Conservation (phyloP, 2,113 vertebrate species). For the Papio anubis region DNA sequence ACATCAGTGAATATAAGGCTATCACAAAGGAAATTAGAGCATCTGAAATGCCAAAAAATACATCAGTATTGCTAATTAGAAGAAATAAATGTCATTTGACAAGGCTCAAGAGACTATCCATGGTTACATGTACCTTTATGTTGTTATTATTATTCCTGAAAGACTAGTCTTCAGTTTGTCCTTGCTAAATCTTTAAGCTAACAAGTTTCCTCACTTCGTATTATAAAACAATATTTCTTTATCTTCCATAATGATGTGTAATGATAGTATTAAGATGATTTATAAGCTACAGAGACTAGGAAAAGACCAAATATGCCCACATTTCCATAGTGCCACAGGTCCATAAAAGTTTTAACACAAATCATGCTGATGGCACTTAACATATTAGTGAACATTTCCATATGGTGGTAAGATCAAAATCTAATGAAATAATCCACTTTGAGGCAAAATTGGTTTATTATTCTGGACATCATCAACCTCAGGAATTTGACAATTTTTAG, state of each 20-base stretch:
- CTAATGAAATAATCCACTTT: slow-evolving; percentile 22
- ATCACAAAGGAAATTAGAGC: background rate
- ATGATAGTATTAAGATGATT: slow-evolving; percentile 41
- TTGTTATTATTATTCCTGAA: background rate
- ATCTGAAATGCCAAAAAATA: slow-evolving; percentile 24
- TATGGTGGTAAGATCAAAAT: slow-evolving; percentile 32
- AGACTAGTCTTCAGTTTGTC: slow-evolving; percentile 22
- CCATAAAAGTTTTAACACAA: slow-evolving; percentile 15
- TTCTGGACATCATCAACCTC: background rate
- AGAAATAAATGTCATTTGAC: background rate
- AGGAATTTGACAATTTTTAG: slow-evolving; percentile 1
- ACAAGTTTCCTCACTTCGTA: background rate
- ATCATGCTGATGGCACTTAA: slow-evolving; percentile 10
- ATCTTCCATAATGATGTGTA: background rate
- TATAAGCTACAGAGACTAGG: slow-evolving; percentile 4
- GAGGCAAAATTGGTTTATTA: slow-evolving; percentile 36
- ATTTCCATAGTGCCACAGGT: slow-evolving; percentile 15
- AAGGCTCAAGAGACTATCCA: background rate
- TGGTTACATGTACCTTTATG: background rate
- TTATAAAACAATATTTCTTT: slow-evolving; percentile 29
- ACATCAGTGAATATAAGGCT: background rate
- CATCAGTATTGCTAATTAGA: background rate
- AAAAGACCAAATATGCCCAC: background rate
- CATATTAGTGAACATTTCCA: slow-evolving; percentile 36
- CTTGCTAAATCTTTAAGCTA: slow-evolving; percentile 50